These are phyloP conservation scores for Macropus fuliginosus DNA, from an alignment of 2,797 vertebrate genomes.

Conservation along the genomic window DNA sequence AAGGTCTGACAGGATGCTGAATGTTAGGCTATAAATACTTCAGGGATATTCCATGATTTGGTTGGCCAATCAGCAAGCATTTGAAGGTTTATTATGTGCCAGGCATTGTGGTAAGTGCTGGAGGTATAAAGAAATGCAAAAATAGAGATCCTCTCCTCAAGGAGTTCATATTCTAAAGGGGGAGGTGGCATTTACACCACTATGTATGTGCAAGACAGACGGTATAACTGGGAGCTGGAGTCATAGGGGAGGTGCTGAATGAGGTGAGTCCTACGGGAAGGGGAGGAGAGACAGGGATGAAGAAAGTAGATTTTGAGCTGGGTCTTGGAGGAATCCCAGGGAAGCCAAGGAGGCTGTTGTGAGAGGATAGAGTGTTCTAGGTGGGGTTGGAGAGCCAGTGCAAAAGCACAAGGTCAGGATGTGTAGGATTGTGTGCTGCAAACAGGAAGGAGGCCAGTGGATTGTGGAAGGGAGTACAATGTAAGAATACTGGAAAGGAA, in stretches of 20 bases:
- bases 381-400: background rate
- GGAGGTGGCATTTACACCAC: background rate
- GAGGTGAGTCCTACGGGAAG: background rate
- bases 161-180: background rate
- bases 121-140: background rate
- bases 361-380: background rate
- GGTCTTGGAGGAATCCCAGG: background rate
- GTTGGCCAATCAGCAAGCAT: background rate
- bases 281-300: background rate
- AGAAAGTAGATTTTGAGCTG: background rate
- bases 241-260: background rate
- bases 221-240: background rate
- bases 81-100: background rate
- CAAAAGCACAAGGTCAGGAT: background rate
- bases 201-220: background rate
- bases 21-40: background rate
- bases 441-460: background rate
- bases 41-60: background rate
- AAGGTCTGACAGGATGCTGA: background rate
- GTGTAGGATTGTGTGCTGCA: background rate
- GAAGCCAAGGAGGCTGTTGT: background rate
- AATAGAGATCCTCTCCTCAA: background rate
- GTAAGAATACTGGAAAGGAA: background rate
- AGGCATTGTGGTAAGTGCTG: background rate
- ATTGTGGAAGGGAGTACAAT: background rate